Conservation (phyloP, 2,113 vertebrate genomes). For the Genyomyrus donnyi region DNA sequence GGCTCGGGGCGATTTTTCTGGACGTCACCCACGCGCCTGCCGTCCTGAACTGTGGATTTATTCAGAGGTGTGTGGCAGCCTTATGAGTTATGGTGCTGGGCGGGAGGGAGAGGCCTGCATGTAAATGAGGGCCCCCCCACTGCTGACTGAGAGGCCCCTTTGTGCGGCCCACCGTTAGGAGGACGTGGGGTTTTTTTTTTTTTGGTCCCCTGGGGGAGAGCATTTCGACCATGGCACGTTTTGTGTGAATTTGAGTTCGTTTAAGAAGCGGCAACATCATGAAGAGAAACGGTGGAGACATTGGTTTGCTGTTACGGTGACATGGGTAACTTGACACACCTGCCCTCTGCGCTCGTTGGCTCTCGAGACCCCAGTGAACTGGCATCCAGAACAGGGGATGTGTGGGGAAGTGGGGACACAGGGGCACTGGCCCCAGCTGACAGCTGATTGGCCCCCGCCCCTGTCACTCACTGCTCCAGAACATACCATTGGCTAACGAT, state of each 20-base stretch:
- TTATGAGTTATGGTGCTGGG: slow-evolving; percentile 35
- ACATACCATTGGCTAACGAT: neutral
- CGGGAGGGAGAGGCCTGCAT: slow-evolving; percentile 27
- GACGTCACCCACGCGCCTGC: neutral
- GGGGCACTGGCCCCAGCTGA: neutral
- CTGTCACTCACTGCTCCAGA: neutral
- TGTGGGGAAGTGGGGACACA: neutral
- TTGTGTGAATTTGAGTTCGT: neutral
- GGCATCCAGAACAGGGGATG: neutral
- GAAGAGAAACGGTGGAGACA: neutral
- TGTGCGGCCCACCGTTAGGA: slow-evolving; percentile 10
- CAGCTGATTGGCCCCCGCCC: neutral
- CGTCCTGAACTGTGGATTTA: slow-evolving; percentile 30
- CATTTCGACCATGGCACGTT: neutral
- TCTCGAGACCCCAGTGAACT: neutral
- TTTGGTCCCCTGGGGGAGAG: neutral
- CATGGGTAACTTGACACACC: neutral
- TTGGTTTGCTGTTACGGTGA: neutral
- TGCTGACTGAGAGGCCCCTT: slow-evolving; percentile 30
- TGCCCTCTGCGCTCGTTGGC: neutral
- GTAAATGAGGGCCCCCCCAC: slow-evolving; percentile 31
- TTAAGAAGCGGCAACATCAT: neutral
- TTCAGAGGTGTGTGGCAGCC: slow-evolving; percentile 26
- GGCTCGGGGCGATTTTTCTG: neutral
- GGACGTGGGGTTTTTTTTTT: neutral